These are phyloP conservation scores for Panagrolaimus sp. DNA, from an alignment of 1,140 invertebrate genomes.

Conservation along the genomic window DNA sequence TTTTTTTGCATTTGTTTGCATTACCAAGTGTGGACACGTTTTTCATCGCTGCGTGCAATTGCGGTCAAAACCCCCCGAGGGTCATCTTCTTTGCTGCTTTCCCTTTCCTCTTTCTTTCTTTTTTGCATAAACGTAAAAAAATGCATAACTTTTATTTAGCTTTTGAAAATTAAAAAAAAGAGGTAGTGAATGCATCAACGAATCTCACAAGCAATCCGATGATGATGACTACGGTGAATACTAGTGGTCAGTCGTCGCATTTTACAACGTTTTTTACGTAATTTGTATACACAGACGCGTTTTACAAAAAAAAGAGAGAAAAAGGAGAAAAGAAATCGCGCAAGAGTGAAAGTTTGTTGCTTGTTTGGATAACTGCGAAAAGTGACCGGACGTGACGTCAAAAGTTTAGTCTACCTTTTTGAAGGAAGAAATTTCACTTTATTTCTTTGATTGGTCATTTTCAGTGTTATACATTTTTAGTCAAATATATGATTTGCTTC, in stretches of 20 bases:
- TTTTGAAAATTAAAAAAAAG: too few relatives aligned
- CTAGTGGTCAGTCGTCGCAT: neutral
- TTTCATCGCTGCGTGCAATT: neutral
- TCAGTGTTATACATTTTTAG: neutral
- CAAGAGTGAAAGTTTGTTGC: constrained; percentile 13
- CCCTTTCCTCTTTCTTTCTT: too few relatives aligned
- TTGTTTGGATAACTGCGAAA: constrained; percentile 10
- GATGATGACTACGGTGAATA: neutral
- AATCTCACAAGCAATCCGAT: too few relatives aligned
- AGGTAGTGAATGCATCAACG: too few relatives aligned
- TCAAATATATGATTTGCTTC: too few relatives aligned
- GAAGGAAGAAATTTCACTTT: neutral
- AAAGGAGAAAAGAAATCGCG: neutral
- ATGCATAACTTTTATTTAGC: too few relatives aligned
- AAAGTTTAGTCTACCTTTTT: neutral
- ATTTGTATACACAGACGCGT: constrained; percentile 12
- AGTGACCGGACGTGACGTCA: constrained; percentile 14
- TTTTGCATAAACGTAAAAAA: too few relatives aligned
- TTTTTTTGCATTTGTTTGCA: constrained; percentile 10
- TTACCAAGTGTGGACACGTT: constrained; percentile 13
- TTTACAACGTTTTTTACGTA: constrained; percentile 8
- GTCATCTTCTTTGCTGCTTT: neutral
- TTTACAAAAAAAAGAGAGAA: neutral
- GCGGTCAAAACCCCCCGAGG: neutral
- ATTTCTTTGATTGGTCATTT: neutral